Evolutionary conservation across 1,140 invertebrate species (phyloP).

Genomic region (Lerema accius): DNA sequence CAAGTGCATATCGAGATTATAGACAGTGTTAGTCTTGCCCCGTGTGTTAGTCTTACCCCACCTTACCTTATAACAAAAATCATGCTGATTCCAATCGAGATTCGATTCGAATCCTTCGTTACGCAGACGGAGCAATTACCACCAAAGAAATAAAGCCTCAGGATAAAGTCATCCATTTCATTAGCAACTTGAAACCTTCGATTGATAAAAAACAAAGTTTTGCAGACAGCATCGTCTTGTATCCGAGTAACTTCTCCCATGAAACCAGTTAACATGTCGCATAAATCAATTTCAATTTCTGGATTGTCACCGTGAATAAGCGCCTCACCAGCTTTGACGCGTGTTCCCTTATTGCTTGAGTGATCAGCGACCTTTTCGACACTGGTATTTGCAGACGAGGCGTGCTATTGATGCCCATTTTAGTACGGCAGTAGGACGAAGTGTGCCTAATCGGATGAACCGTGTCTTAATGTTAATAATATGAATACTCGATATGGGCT

Average conservation of each 20-base stretch:
- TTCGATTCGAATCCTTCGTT: too few species aligned
- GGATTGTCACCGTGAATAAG: slow-evolving; percentile 39
- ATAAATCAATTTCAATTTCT: slow-evolving; percentile 47
- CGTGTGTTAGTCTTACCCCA: too few species aligned
- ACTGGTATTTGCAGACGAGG: slow-evolving; percentile 18
- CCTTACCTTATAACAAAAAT: too few species aligned
- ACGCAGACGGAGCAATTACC: too few species aligned
- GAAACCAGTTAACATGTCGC: slow-evolving; percentile 40
- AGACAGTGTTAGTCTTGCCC: too few species aligned
- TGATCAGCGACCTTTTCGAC: slow-evolving; percentile 21
- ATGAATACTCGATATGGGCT: background rate
- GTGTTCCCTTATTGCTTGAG: slow-evolving; percentile 24
- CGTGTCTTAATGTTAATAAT: slow-evolving; percentile 23
- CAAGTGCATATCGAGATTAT: too few species aligned
- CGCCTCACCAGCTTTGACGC: slow-evolving; percentile 5
- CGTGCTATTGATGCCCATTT: slow-evolving; percentile 24
- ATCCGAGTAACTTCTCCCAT: background rate
- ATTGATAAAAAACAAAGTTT: background rate
- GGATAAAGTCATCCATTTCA: background rate
- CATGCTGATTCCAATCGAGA: too few species aligned
- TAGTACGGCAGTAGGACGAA: slow-evolving; percentile 24
- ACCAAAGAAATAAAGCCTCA: too few species aligned
- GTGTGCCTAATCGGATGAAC: slow-evolving; percentile 19
- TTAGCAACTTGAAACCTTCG: slow-evolving; percentile 4
- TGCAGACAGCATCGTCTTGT: too few species aligned